Evolutionary conservation across 2,888 invertebrate genomes (phyloP), one percentile per base, ranked within the genome.

Genomic region (Eilema depressum): DNA sequence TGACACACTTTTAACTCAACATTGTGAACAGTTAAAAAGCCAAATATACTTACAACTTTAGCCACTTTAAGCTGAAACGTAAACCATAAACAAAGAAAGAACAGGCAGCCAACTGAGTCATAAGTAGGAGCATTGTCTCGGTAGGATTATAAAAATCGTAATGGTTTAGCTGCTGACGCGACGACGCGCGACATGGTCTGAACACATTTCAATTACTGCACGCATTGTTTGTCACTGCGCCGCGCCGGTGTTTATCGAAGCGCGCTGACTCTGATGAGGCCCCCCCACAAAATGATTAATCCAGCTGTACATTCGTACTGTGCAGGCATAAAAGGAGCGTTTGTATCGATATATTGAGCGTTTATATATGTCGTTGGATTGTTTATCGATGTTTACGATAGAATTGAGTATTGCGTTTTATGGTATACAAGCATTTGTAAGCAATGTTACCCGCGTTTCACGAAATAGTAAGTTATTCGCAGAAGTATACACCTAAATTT

Each of bases 121-220:
- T 86, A 87, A 85, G 28, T 53, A 65, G 26, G 37, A 74, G 87
- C 90, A 92, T 93, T 93, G 93, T 92, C 88, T 90, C 86, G 77
- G 79, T 74, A 74, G 88, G 90, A 92, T 92, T 92, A 92, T 92
- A 91, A 92, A 91, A 91, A 85, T 83, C 83, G 85, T 91, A 91
- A 93, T 92, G 89, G 85, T 92, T 89, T 86, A 83, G 86, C 26
- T 63, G 85, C 81, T 81, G 79, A 82, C 85, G 83, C 83, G 81
- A 73, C 75, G 75, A 28, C 75, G 76, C 83, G 75, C 81, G 83
- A 88, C 84, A 88, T 83, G 88, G 86, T 87, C 82, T 83, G 88
- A 85, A 88, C 90, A 87, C 87, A 83, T 91, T 93, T 93, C 92
- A 93, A 93, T 93, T 93, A 92, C 88, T 82, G 84, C 77, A 81